Base-by-base conservation (phyloP, 2,888 invertebrate species). In the Limnephilus rhombicus region DNA sequence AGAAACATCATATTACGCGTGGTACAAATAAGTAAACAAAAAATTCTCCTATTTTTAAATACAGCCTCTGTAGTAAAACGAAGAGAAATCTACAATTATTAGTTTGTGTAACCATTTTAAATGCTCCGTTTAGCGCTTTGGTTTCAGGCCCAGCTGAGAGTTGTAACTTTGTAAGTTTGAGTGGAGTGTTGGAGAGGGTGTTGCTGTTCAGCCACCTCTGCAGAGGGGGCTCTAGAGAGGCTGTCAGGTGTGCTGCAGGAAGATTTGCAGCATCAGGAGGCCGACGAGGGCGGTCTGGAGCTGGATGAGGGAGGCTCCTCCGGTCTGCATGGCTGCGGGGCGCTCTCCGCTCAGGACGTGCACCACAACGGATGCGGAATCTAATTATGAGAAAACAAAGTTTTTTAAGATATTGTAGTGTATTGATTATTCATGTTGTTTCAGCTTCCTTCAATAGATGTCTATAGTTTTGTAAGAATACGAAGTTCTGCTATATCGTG, bases 321-420 rank as follows among this genome's bases (percentile, higher is more conserved):
- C 96, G 91, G 96, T 96, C 94, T 97, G 97, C 97, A 97, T 97
- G 85, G 97, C 97, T 53, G 97, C 97, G 92, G 97, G 97, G 93
- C 97, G 95, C 95, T 97, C 97, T 95, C 98, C 98, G 95, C 98
- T 98, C 94, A 98, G 97, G 94, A 98, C 98, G 96, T 98, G 98
- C 94, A 98, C 98, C 94, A 98, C 97, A 94, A 98, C 98, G 94
- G 98, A 98, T 94, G 98, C 98, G 93, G 98, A 97, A 95, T 98
- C 98, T 96, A 97, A 49, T 49, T 15, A 49, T 11, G 49, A 13
- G n/a, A 90, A 81, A 29, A 31, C 12, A 15, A 82, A 82, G 41
- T 9, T 7, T 41, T 41, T 41, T 41, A 41, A 41, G 41, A 41
- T 41, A 41, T 0, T 41, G 41, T 9, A 41, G 1, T 41, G 41